Conservation (phyloP, 2,113 vertebrate genomes). For the Excalfactoria chinensis region DNA sequence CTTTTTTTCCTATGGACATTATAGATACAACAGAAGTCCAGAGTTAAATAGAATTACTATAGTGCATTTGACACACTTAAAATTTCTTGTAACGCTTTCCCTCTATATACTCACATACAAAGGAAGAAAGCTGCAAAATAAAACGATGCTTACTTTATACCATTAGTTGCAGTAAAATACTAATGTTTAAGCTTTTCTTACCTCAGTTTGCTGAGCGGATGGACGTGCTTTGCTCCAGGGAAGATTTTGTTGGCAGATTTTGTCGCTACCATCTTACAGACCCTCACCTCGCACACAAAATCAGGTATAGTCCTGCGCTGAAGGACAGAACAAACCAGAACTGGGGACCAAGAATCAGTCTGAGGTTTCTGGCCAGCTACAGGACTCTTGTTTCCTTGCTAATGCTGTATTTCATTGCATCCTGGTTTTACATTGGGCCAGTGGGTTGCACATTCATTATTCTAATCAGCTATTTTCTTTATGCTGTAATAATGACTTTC, state of each 20-base stretch:
- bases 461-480: conserved; percentile 76
- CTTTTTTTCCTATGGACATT: not conserved
- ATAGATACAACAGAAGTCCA: not conserved
- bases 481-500: conserved; percentile 81
- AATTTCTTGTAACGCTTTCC: not conserved
- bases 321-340: not conserved
- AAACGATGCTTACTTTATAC: not conserved
- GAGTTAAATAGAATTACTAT: not conserved
- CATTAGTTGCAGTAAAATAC: not conserved
- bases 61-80: not conserved
- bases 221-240: conserved; percentile 84
- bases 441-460: conserved; percentile 81
- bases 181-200: not conserved
- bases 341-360: conserved; percentile 82
- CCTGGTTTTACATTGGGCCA: conserved; percentile 81
- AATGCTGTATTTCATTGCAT: conserved; percentile 80
- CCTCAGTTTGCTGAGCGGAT: conserved; percentile 87
- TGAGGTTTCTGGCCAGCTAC: conserved; percentile 92
- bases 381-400: conserved; percentile 82
- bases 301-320: conserved; percentile 71
- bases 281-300: not conserved
- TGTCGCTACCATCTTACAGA: conserved; percentile 85
- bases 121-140: not conserved
- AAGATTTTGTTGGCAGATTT: conserved; percentile 86
- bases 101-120: not conserved